A percentile compares a stretch with the other conserved stretches of the same genome.
These are phyloP conservation scores for Papilio gigon DNA, from an alignment of 2,888 invertebrate genomes.

Conservation along the genomic window DNA sequence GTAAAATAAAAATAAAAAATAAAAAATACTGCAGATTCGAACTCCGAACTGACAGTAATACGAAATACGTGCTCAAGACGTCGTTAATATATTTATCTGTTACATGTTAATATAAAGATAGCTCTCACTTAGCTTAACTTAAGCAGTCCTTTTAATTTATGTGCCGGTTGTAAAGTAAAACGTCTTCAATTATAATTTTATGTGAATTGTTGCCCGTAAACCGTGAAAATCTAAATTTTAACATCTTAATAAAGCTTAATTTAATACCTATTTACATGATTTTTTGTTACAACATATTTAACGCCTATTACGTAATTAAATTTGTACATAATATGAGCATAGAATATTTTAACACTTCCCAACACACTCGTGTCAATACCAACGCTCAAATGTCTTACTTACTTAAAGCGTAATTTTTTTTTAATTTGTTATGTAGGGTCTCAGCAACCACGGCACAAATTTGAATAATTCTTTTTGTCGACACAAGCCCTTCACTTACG, in stretches of 20 bases:
- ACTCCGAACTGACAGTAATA: not conserved
- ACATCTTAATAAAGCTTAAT: slow-evolving; percentile 52
- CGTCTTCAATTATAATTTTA: slow-evolving; percentile 43
- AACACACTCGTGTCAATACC: slow-evolving; percentile 2
- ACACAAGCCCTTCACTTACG: too few species aligned
- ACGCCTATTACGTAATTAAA: slow-evolving; percentile 37
- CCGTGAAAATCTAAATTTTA: slow-evolving; percentile 51
- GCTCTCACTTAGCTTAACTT: slow-evolving; percentile 21
- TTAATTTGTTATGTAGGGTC: too few species aligned
- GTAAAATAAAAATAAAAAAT: not conserved
- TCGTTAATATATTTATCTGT: slow-evolving; percentile 17
- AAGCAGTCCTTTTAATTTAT: slow-evolving; percentile 36
- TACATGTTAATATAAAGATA: slow-evolving; percentile 18
- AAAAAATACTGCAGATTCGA: not conserved
- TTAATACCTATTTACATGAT: slow-evolving; percentile 45
- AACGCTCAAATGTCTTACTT: too few species aligned
- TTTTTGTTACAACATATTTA: slow-evolving; percentile 43
- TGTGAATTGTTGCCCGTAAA: slow-evolving; percentile 43
- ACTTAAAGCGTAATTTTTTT: too few species aligned
- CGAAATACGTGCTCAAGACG: not conserved
- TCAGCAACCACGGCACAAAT: too few species aligned
- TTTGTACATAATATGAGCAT: slow-evolving; percentile 26
- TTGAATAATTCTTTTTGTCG: too few species aligned
- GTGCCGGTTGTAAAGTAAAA: slow-evolving; percentile 33
- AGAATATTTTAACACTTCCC: slow-evolving; percentile 22